Base-by-base conservation (phyloP, 1,140 invertebrate species). In the Atopsyche davidsoni region DNA sequence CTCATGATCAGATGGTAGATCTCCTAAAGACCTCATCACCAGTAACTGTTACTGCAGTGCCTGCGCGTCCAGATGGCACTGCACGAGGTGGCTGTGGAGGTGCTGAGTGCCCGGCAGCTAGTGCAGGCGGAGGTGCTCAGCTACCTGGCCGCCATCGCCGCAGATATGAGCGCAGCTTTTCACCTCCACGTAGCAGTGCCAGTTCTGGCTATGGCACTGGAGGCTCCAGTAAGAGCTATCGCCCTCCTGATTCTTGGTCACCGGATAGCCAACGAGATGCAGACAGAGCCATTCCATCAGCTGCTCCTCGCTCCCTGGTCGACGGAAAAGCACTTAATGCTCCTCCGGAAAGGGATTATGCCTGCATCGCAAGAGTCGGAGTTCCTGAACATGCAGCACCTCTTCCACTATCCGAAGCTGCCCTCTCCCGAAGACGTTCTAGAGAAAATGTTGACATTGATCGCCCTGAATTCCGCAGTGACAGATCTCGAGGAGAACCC, bases 1-100 rank as follows among this genome's bases (percentile, higher is more conserved):
- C 81, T 13, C 89, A 96, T 70, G 92, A 96, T 64, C 88, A 94
- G 65, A 93, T 97, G 81, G 89, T 95, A 3, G 92, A 96, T 69
- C 73, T 96, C 35, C 72, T 97, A 13, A 90, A 95, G 61, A 97
- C 92, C 1, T 92, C 91, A 13, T 79, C 83, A 34, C 83, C 86
- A 52, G 87, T 94, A 2, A 87, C 85, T 10, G 80, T 94, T 4
- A 86, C 86, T 31, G 85, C 92, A 31, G 87, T 96, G 59, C 56
- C 56, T 13, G 32, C 51, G 6, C 86, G 86, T 14, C 83, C 90
- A 0, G 53, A 60, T 63, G 52, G 57, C 53, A 11, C 62, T 57
- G 38, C 70, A 63, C 57, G 63, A 60, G 50, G 71, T 63, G 59
- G 62, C 60, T 56, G 53, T 51, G 24, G 53, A 41, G 45, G 54